Conservation (phyloP, 2,797 vertebrate genomes). For the Bothrops alternatus region DNA sequence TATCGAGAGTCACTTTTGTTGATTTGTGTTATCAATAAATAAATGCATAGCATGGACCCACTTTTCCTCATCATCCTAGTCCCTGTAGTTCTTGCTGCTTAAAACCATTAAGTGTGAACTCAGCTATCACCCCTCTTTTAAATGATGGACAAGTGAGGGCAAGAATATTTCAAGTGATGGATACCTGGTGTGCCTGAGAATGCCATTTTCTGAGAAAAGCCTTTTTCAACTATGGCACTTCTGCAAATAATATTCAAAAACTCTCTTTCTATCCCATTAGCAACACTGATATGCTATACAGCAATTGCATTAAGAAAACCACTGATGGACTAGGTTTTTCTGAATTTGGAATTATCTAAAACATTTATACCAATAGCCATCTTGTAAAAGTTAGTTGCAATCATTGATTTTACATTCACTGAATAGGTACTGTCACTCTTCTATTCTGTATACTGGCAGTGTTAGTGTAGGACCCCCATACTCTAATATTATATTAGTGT, state of each 20-base stretch:
- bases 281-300: not conserved
- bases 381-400: not conserved
- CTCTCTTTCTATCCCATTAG: not conserved
- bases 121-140: not conserved
- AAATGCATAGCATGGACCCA: not conserved
- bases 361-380: too few relatives aligned
- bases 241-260: not conserved
- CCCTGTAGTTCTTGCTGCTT: not conserved
- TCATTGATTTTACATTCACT: not conserved
- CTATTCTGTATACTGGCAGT: not conserved
- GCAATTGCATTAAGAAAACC: not conserved
- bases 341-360: not conserved
- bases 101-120: not conserved
- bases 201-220: not conserved
- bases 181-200: not conserved
- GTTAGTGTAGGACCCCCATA: not conserved
- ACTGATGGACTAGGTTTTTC: not conserved
- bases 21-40: not conserved
- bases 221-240: not conserved
- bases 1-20: not conserved
- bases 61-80: not conserved
- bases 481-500: not conserved
- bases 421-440: not conserved
- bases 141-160: not conserved
- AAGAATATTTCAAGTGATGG: not conserved